Percentiles rank a stretch among this genome's conserved stretches.
phyloP scores from a whole-genome alignment of 2,797 vertebrate species.

The Etheostoma perlongum region DNA sequence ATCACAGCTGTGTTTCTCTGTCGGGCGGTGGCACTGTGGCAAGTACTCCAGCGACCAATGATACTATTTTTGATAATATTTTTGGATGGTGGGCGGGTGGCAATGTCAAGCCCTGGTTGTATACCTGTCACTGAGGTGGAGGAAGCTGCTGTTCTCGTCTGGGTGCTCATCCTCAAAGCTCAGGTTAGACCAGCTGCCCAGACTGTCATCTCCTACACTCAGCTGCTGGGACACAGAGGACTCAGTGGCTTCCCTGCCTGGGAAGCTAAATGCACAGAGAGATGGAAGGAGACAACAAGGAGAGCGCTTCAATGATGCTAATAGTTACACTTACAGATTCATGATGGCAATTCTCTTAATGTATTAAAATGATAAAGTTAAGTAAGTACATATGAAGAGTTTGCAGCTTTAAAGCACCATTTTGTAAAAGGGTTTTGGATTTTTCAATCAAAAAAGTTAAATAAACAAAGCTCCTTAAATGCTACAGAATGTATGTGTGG shows the following conservation, averaged over 20 bases:
- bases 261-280: slow-evolving; percentile 77
- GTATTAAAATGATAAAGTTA: not conserved
- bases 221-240: slow-evolving; percentile 92
- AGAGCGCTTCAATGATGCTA: not conserved
- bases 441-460: not conserved
- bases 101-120: not conserved
- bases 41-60: too few relatives aligned
- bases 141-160: slow-evolving; percentile 98
- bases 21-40: too few relatives aligned
- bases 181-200: slow-evolving; percentile 98
- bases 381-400: not conserved
- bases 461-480: slow-evolving; percentile 3
- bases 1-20: too few relatives aligned
- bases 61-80: too few relatives aligned
- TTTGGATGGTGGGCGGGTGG: too few relatives aligned
- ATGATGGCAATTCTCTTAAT: not conserved
- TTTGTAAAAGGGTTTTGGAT: not conserved
- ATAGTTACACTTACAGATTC: not conserved
- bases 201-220: slow-evolving; percentile 96
- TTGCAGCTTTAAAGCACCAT: not conserved
- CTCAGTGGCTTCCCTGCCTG: slow-evolving; percentile 89
- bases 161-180: slow-evolving; percentile 98
- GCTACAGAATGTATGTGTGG: not conserved
- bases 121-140: slow-evolving; percentile 98
- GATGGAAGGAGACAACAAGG: not conserved